Evolutionary conservation across 1,140 invertebrate genomes (phyloP).

Genomic region (Plodia interpunctella): DNA sequence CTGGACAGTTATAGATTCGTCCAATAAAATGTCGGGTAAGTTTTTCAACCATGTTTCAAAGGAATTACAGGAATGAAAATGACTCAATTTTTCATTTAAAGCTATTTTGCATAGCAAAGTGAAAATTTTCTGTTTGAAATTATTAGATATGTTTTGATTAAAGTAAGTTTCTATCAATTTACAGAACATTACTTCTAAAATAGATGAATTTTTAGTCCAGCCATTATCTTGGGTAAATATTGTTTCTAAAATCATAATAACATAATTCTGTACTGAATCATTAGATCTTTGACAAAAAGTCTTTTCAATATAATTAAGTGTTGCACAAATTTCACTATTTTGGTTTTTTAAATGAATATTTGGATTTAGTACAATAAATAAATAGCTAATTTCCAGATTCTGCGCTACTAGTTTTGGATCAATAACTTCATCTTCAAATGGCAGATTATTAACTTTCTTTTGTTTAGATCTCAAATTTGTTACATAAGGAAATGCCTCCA

Average conservation of each 20-base stretch:
- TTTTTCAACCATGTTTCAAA: conserved; percentile 68
- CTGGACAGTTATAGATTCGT: conserved; percentile 49
- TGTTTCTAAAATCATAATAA: conserved; percentile 60
- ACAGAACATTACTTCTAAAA: conserved; percentile 57
- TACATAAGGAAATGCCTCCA: conserved; percentile 77
- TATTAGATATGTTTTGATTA: conserved; percentile 39
- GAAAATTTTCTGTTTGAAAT: conserved; percentile 65
- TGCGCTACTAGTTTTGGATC: conserved; percentile 74
- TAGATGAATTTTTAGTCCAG: conserved; percentile 51
- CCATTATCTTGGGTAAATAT: conserved; percentile 58
- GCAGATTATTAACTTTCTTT: conserved; percentile 25
- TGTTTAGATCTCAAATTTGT: conserved; percentile 50
- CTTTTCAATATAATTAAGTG: conserved; percentile 72
- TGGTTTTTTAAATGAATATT: conserved; percentile 57
- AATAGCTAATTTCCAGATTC: conserved; percentile 76
- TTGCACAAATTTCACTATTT: conserved; percentile 42
- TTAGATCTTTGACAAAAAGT: conserved; percentile 46
- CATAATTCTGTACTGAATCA: conserved; percentile 39
- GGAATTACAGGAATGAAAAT: conserved; percentile 53
- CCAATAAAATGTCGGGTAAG: conserved; percentile 68
- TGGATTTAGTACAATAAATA: conserved; percentile 71
- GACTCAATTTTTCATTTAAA: conserved; percentile 55
- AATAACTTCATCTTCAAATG: conserved; percentile 42
- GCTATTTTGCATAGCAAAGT: conserved; percentile 66
- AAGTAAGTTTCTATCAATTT: conserved; percentile 68